Evolutionary conservation across 2,797 vertebrate species (phyloP), one percentile per base, ranked within the genome.

Genomic region (Eremophila alpestris): DNA sequence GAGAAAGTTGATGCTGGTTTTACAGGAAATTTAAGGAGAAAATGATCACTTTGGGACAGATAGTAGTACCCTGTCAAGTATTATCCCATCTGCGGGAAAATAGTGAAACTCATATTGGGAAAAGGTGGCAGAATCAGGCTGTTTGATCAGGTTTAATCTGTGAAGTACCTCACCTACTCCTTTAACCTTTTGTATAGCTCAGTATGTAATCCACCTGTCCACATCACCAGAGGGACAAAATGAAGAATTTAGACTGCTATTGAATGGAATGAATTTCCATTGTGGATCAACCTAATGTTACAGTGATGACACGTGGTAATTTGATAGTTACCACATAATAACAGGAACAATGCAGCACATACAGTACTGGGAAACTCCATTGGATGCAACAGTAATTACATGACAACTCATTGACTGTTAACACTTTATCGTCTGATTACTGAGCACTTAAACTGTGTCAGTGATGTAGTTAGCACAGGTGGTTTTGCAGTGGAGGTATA

Each of bases 291-390:
- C 91, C 68, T 93, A 88, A 95, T 93, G 90, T 95, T 96, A 67
- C 83, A 94, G 93, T 88, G 93, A 95, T 97, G 95, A 96, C 93
- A 97, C 48, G 38, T 92, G 92, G 91, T 95, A 92, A 94, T 95
- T 96, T 96, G 94, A 95, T 95, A 94, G 87, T 94, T 97, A 86
- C 85, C 64, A 84, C 63, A 86, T 94, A 93, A 83, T 95, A 93
- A 95, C 58, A 68, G 74, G 92, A 95, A 93, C 88, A 95, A 75
- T 87, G 77, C 52, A 24, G 87, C 76, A 64, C 85, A 77, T 56
- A 51, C 45, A 81, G 83, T 64, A 86, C 85, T 64, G 83, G 62
- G 52, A 91, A 93, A 88, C 67, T 95, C 81, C 86, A 90, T 43
- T 95, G 94, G 84, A 87, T 59, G 79, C 41, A 82, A 30, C 7